A percentile compares a stretch with the other conserved stretches of the same genome.
Conservation (phyloP, 2,888 invertebrate species). For the Ormyrus pomaceus region DNA sequence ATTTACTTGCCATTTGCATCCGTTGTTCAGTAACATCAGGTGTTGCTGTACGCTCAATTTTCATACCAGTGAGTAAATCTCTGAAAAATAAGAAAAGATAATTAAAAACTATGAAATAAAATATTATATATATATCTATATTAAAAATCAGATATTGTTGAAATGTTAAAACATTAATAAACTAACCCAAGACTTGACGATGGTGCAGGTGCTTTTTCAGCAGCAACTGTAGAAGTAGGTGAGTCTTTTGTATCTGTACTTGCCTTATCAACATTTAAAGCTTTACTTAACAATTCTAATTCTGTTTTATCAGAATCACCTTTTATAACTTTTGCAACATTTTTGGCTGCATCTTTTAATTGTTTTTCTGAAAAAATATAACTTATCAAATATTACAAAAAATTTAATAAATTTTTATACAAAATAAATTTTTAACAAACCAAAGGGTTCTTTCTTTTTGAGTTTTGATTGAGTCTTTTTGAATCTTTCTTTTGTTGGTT, state of each 20-base stretch:
- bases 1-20: conserved; percentile 51
- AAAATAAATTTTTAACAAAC: conserved; percentile 42
- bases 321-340: conserved; percentile 83
- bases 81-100: conserved; percentile 74
- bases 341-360: conserved; percentile 81
- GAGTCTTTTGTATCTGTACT: not conserved
- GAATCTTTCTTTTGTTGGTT: conserved; percentile 49
- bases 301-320: conserved; percentile 84
- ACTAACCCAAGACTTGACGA: conserved; percentile 53
- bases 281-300: conserved; percentile 83
- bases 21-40: conserved; percentile 62
- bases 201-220: conserved; percentile 10
- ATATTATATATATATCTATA: no score
- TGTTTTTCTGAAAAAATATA: conserved; percentile 66
- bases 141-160: no score
- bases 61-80: conserved; percentile 86
- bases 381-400: not conserved
- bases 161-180: not conserved
- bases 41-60: conserved; percentile 80
- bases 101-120: not conserved
- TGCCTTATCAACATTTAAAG: conserved; percentile 76
- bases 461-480: conserved; percentile 10
- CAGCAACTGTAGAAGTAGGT: no score
- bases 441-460: conserved; percentile 38
- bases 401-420: conserved; percentile 29